Conservation (phyloP, 2,888 invertebrate species). For the Synergus umbraculus region DNA sequence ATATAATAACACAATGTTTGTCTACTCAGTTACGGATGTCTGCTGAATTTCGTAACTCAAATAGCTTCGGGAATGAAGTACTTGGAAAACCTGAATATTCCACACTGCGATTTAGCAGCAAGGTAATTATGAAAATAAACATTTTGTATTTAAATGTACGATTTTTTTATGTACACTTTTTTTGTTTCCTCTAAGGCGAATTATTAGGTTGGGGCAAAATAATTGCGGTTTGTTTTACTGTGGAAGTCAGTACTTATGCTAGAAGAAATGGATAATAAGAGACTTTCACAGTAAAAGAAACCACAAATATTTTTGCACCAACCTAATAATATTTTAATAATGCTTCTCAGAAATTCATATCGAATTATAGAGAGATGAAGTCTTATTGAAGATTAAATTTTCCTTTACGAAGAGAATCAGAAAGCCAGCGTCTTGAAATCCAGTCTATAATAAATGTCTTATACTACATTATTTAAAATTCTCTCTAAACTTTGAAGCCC, state of each 20-base stretch:
- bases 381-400: neutral
- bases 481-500: neutral
- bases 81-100: slow-evolving; percentile 92
- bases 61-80: slow-evolving; percentile 96
- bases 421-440: neutral
- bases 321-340: neutral
- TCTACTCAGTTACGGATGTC: slow-evolving; percentile 86
- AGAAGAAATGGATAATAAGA: no score
- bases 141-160: no score
- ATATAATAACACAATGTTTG: slow-evolving; percentile 11
- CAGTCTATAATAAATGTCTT: neutral
- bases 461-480: slow-evolving; percentile 22
- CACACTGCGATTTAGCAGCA: slow-evolving; percentile 93
- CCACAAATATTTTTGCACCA: no score
- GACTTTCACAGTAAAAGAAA: no score
- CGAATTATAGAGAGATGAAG: neutral
- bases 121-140: slow-evolving; percentile 75
- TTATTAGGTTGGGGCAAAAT: neutral
- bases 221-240: no score
- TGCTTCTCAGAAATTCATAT: slow-evolving; percentile 16
- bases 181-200: neutral
- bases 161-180: neutral
- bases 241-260: no score
- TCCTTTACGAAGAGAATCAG: slow-evolving; percentile 23
- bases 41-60: slow-evolving; percentile 92